Evolutionary conservation across 2,888 invertebrate species (phyloP).

Genomic region (Tubiluchus corallicola): DNA sequence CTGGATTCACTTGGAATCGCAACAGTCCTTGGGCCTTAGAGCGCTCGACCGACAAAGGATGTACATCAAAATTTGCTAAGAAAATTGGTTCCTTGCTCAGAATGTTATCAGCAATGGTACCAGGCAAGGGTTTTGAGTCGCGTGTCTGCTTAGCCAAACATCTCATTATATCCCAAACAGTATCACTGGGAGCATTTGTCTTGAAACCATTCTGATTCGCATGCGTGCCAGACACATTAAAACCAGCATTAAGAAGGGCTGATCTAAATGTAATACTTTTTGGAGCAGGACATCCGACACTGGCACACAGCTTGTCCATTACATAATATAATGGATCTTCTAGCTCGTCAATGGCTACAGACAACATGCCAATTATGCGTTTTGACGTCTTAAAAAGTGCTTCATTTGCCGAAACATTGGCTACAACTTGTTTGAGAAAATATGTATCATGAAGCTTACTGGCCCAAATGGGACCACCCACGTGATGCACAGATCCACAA

Average conservation of each 20-base stretch:
- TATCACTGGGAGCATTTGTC: constrained; percentile 63
- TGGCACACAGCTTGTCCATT: constrained; percentile 52
- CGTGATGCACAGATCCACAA: constrained; percentile 54
- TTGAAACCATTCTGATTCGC: constrained; percentile 69
- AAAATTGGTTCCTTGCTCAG: constrained; percentile 19
- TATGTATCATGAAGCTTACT: constrained; percentile 7
- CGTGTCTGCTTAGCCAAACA: too few relatives aligned
- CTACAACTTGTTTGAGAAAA: not conserved
- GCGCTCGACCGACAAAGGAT: constrained; percentile 55
- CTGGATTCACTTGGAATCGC: constrained; percentile 70
- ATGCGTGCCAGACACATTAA: constrained; percentile 78
- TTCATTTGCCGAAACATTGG: not conserved
- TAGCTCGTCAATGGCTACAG: constrained; percentile 22
- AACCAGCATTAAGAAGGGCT: constrained; percentile 70
- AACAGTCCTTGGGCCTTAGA: constrained; percentile 51
- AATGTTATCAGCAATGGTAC: constrained; percentile 20
- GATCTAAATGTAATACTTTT: constrained; percentile 40
- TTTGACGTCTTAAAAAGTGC: constrained; percentile 2
- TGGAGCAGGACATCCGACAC: constrained; percentile 35
- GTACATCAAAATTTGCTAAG: constrained; percentile 23
- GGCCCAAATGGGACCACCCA: constrained; percentile 22
- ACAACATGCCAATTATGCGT: constrained; percentile 19
- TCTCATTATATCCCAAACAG: constrained; percentile 81
- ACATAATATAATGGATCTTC: constrained; percentile 74
- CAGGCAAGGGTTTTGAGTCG: too few relatives aligned